Evolutionary conservation across 37 sponge, comb jelly and placozoan genomes (phyloP).

Genomic region (Petrosia ficiformis): DNA sequence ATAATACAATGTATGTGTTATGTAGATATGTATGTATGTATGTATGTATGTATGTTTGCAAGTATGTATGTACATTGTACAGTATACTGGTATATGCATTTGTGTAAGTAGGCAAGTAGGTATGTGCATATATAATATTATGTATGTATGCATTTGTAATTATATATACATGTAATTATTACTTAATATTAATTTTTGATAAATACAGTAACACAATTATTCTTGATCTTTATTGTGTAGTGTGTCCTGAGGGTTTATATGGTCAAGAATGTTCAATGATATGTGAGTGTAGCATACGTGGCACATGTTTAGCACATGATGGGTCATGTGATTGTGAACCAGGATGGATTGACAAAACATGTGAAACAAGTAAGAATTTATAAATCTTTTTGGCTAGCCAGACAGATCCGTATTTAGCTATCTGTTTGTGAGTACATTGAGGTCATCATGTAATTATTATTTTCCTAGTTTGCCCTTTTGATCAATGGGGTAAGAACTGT

Average conservation of each 20-base stretch:
- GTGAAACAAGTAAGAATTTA: constrained; percentile 42
- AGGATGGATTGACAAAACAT: constrained; percentile 55
- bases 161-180: too few relatives aligned
- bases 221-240: constrained; percentile 3
- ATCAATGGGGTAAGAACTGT: constrained; percentile 62
- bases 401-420: background rate
- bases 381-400: background rate
- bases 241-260: constrained; percentile 68
- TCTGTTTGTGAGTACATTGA: background rate
- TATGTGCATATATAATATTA: too few relatives aligned
- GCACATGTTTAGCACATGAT: constrained; percentile 38
- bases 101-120: too few relatives aligned
- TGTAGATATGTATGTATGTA: too few relatives aligned
- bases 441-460: too few relatives aligned
- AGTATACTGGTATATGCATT: too few relatives aligned
- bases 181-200: too few relatives aligned
- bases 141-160: too few relatives aligned
- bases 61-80: too few relatives aligned
- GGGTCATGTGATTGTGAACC: constrained; percentile 66
- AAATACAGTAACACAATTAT: too few relatives aligned
- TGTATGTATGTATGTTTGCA: too few relatives aligned
- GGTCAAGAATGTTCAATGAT: constrained; percentile 45
- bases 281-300: constrained; percentile 55
- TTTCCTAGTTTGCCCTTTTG: constrained; percentile 14
- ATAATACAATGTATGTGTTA: too few relatives aligned